Evolutionary conservation across 1,140 invertebrate genomes (phyloP), one percentile per base, ranked within the genome.

Genomic region (Dinoponera quadriceps): DNA sequence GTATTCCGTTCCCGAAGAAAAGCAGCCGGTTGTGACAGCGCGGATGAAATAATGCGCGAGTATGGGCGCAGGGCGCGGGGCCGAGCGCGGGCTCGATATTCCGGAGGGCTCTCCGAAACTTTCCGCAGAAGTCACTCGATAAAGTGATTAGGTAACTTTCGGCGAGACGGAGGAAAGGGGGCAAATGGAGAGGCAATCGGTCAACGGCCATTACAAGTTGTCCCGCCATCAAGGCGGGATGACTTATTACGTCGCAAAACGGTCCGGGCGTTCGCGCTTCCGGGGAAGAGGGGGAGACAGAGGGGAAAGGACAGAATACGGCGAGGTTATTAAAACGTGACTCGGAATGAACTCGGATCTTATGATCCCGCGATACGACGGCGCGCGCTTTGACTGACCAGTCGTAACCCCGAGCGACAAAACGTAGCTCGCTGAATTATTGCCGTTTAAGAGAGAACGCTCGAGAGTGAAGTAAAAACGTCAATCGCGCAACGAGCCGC

Each of bases 61-160:
- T 86, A 85, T 83, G 87, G 77, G 82, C 82, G 84, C 73, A 69
- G 84, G 60, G 38, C 14, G 73, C 54, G 25, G 63, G 33, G 20
- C 38, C 11, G 38, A 9, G 4, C 3, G 78, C 65, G 38, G 68
- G 74, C 27, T 63, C 82, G 85, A 86, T 80, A 73, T 75, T 84
- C 63, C 55, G 44, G 59, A 44, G 33, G 65, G 71, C 65, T 80
- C 85, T 83, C 74, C 54, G 84, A 63, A 84, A 91, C 85, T 90
- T 90, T 91, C 78, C 89, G 80, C 83, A 69, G 66, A 91, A 85
- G 86, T 88, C 90, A 87, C 89, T 92, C 87, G 83, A 88, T 92
- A 92, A 92, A 89, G 88, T 91, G 91, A 92, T 92, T 92, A 92
- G 91, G 86, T 91, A 92, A 92, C 86, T 91, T 91, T 88, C 71